A percentile compares a stretch with the other conserved stretches of the same genome.
phyloP scores from a whole-genome alignment of 2,888 invertebrate genomes.

The Tetragnatha montana region DNA sequence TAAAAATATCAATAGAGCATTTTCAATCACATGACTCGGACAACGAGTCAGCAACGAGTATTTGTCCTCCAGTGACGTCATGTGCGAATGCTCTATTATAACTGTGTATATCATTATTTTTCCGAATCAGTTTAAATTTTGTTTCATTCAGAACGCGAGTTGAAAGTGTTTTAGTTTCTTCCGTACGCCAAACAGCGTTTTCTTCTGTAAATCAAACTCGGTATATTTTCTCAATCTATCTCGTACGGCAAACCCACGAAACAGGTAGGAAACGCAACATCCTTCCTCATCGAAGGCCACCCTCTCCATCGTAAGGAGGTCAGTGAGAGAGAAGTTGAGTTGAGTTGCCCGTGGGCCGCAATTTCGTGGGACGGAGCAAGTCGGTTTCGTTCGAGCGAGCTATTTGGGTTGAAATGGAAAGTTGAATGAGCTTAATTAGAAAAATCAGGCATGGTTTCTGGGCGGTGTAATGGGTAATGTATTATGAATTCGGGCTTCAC shows the following conservation, averaged over 20 bases:
- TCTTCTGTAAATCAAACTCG: too few species aligned
- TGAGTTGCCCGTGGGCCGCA: neutral
- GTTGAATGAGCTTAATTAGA: neutral
- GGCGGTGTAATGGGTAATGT: neutral
- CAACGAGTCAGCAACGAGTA: too few species aligned
- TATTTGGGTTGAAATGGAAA: conserved; percentile 20
- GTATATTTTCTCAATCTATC: too few species aligned
- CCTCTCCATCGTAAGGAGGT: conserved; percentile 12
- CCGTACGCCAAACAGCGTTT: too few species aligned
- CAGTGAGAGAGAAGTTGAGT: neutral
- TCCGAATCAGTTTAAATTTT: too few species aligned
- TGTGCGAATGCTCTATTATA: too few species aligned
- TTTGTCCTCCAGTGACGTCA: too few species aligned
- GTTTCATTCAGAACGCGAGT: too few species aligned
- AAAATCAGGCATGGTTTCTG: neutral
- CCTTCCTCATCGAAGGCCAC: neutral
- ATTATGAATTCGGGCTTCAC: neutral
- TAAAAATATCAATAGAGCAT: too few species aligned
- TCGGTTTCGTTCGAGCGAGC: conserved; percentile 1
- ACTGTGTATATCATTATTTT: too few species aligned
- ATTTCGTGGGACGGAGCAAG: neutral
- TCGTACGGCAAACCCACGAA: neutral
- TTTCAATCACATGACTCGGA: too few species aligned
- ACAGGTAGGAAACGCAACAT: neutral
- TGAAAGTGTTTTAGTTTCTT: too few species aligned